Base-by-base conservation (phyloP, 2,888 invertebrate genomes). In the Drosophila trichaetosa region DNA sequence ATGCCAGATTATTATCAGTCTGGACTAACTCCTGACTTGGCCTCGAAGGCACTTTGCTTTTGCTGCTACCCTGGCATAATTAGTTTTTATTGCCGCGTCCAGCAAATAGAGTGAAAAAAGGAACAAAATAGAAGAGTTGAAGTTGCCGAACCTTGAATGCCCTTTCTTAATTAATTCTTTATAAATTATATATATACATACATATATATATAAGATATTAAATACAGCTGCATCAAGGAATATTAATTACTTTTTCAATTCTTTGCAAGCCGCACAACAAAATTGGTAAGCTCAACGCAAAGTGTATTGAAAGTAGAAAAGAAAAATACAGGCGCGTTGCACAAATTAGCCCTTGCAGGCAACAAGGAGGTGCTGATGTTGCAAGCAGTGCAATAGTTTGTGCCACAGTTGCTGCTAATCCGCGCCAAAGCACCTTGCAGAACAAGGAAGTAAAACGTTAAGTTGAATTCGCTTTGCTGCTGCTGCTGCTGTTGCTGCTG, bases 341-440 rank as follows among this genome's bases (percentile, higher is more conserved):
- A 89, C 83, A 86, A 86, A 87, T 89, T 87, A 90, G 89, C 91
- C 91, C 91, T 91, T 90, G 91, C 89, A 86, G 89, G 85, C 76
- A 79, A 80, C 69, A 67, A 76, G 73, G 66, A 74, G 82, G 69
- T 71, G 71, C 59, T 66, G 79, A 62, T 64, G 73, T 52, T 42
- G 66, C 70, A 59, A 51, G n/a, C 57, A 62, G 52, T 52, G 79
- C 67, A 46, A 68, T 71, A 66, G 71, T 63, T 58, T 66, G 38
- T 57, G 38, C 48, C 60, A 56, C 49, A 53, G 62, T 31, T 80
- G 64, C 68, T 68, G 76, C 82, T 90, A 87, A 90, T 89, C 86
- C 88, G 79, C 63, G 65, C 52, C 68, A 63, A 72, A 69, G 76
- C 82, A 85, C 78, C 81, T 84, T 84, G 88, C 80, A 79, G 67